Conservation (phyloP, 2,888 invertebrate genomes). For the Hypsopygia costalis region DNA sequence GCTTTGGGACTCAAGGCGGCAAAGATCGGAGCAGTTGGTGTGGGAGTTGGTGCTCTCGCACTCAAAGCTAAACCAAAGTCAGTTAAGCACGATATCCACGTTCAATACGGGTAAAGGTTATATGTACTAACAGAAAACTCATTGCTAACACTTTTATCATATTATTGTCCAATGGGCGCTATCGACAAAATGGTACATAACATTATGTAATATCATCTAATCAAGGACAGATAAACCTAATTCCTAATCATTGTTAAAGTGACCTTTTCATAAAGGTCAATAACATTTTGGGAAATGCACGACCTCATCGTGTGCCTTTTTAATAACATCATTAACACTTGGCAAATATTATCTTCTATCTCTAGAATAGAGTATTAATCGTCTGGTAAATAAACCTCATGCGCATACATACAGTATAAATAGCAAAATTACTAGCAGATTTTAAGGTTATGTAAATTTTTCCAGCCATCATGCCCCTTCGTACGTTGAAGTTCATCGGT, state of each 20-base stretch:
- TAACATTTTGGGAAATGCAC: too few relatives aligned
- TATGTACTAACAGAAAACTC: slow-evolving; percentile 9
- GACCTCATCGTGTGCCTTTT: too few relatives aligned
- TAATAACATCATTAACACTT: too few relatives aligned
- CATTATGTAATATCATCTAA: too few relatives aligned
- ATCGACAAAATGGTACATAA: too few relatives aligned
- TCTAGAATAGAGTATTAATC: too few relatives aligned
- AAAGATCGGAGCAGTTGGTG: slow-evolving; percentile 60
- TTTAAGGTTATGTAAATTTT: slow-evolving; percentile 6
- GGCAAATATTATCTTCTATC: too few relatives aligned
- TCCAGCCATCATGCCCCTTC: slow-evolving; percentile 18
- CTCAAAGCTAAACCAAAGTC: slow-evolving; percentile 51
- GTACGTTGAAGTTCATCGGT: slow-evolving; percentile 21
- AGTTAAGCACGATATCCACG: slow-evolving; percentile 21
- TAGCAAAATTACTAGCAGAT: neutral
- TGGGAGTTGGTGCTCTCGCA: slow-evolving; percentile 58
- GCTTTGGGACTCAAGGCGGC: slow-evolving; percentile 63
- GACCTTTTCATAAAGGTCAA: slow-evolving; percentile 2
- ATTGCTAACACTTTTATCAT: slow-evolving; percentile 2
- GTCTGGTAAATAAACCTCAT: too few relatives aligned
- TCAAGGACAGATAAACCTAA: too few relatives aligned
- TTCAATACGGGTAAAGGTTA: slow-evolving; percentile 27
- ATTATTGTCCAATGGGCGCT: too few relatives aligned
- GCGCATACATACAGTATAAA: too few relatives aligned
- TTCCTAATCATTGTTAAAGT: slow-evolving; percentile 2